Evolutionary conservation across 2,888 invertebrate genomes (phyloP).

Genomic region (Stegana nigrithorax): DNA sequence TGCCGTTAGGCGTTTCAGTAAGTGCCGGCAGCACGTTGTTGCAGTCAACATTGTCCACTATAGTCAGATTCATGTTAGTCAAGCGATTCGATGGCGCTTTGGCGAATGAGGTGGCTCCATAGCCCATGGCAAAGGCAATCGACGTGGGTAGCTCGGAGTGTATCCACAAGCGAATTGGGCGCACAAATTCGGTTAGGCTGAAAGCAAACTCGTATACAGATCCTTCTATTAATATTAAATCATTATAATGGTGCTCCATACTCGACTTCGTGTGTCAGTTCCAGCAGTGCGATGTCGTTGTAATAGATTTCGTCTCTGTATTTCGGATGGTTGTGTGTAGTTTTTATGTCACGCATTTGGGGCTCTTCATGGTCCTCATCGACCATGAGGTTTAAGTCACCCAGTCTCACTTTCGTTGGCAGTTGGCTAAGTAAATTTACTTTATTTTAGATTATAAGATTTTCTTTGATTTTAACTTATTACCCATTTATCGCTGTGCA

Average conservation of each 20-base stretch:
- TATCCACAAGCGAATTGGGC: slow-evolving; percentile 74
- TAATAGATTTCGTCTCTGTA: slow-evolving; percentile 51
- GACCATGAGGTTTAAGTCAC: slow-evolving; percentile 56
- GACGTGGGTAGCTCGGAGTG: slow-evolving; percentile 59
- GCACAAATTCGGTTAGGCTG: slow-evolving; percentile 62
- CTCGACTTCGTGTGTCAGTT: slow-evolving; percentile 48
- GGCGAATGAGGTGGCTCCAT: slow-evolving; percentile 71
- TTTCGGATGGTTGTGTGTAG: slow-evolving; percentile 50
- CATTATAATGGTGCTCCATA: slow-evolving; percentile 38
- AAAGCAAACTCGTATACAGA: too few relatives aligned
- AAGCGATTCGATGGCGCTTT: slow-evolving; percentile 59
- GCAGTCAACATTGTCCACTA: slow-evolving; percentile 61
- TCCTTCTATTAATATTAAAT: too few relatives aligned
- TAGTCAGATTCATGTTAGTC: slow-evolving; percentile 59
- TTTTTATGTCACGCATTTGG: slow-evolving; percentile 49
- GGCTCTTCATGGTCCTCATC: slow-evolving; percentile 49
- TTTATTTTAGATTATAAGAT: not conserved
- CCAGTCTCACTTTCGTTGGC: slow-evolving; percentile 60
- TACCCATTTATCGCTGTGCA: slow-evolving; percentile 59
- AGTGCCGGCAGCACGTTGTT: slow-evolving; percentile 47
- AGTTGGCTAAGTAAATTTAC: too few relatives aligned
- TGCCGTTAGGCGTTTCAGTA: slow-evolving; percentile 50
- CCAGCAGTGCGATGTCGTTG: slow-evolving; percentile 60
- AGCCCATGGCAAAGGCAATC: slow-evolving; percentile 73
- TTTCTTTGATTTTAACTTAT: not conserved